Evolutionary conservation across 2,113 vertebrate genomes (phyloP).

Genomic region (Epinephelus fuscoguttatus): DNA sequence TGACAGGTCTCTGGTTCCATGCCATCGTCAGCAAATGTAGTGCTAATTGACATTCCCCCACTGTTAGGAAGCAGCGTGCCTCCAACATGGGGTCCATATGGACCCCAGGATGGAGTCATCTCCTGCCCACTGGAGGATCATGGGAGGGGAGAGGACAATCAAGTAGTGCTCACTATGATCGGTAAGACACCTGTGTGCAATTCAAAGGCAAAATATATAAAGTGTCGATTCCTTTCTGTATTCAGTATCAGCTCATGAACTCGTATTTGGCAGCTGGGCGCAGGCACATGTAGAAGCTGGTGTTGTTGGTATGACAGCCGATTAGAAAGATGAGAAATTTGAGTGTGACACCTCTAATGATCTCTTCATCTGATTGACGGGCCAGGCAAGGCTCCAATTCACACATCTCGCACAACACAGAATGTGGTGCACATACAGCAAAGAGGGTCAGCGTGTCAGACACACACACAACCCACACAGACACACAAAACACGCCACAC

Average conservation of each 20-base stretch:
- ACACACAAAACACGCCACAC: conserved; percentile 18
- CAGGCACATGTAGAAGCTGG: conserved; percentile 45
- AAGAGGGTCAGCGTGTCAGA: conserved; percentile 63
- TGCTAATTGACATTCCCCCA: conserved; percentile 81
- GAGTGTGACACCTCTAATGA: conserved; percentile 75
- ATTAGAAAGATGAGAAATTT: conserved; percentile 69
- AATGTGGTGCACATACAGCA: conserved; percentile 47
- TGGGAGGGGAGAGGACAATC: conserved; percentile 9
- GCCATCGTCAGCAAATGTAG: conserved; percentile 80
- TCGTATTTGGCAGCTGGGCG: conserved; percentile 55
- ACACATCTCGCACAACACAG: conserved; percentile 68
- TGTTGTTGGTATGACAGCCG: conserved; percentile 69
- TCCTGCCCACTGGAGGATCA: conserved; percentile 34
- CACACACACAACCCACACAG: conserved; percentile 24
- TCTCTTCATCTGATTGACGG: conserved; percentile 78
- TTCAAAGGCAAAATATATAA: conserved; percentile 7
- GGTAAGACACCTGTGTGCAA: conserved; percentile 23
- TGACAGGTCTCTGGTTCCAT: conserved; percentile 79
- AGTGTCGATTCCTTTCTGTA: conserved; percentile 30
- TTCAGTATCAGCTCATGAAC: conserved; percentile 17
- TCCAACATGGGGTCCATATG: conserved; percentile 73
- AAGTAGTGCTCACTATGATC: conserved; percentile 3
- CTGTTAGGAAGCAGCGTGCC: conserved; percentile 64
- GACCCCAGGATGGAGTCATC: conserved; percentile 59
- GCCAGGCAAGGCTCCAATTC: conserved; percentile 71